Conservation (phyloP, 2,797 vertebrate genomes). For the Dendrocincla tyrannina region DNA sequence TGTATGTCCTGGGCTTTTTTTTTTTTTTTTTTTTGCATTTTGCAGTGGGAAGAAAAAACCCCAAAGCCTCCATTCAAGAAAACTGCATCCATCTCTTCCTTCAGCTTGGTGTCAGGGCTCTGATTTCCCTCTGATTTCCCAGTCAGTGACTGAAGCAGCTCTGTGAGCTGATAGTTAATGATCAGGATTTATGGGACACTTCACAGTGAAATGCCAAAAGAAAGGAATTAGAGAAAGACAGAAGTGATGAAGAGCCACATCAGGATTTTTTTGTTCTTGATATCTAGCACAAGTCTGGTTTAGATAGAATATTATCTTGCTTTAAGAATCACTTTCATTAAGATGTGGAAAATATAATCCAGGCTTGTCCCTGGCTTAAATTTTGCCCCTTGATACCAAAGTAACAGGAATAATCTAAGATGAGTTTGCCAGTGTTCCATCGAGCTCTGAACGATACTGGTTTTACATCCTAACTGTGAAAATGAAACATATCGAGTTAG, state of each 20-base stretch:
- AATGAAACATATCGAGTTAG: neutral
- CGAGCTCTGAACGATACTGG: neutral
- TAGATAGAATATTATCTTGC: neutral
- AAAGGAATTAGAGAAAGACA: neutral
- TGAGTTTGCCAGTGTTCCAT: neutral
- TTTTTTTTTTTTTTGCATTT: neutral
- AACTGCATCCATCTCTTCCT: neutral
- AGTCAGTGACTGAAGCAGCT: neutral
- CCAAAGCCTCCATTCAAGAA: neutral
- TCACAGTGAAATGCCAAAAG: neutral
- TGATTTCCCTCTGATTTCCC: neutral
- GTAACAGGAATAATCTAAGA: neutral
- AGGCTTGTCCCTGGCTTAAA: neutral
- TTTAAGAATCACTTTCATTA: neutral
- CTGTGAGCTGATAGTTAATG: fast-evolving
- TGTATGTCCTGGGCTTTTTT: neutral
- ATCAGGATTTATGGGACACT: neutral
- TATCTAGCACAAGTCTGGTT: neutral
- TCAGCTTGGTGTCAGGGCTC: neutral
- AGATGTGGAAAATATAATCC: neutral
- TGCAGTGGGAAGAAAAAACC: neutral
- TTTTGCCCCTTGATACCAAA: neutral
- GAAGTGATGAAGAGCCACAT: neutral
- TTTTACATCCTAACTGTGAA: neutral
- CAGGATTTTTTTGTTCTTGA: neutral